Conservation (phyloP, 2,888 invertebrate species). For the Macrosoma leucophasiata region DNA sequence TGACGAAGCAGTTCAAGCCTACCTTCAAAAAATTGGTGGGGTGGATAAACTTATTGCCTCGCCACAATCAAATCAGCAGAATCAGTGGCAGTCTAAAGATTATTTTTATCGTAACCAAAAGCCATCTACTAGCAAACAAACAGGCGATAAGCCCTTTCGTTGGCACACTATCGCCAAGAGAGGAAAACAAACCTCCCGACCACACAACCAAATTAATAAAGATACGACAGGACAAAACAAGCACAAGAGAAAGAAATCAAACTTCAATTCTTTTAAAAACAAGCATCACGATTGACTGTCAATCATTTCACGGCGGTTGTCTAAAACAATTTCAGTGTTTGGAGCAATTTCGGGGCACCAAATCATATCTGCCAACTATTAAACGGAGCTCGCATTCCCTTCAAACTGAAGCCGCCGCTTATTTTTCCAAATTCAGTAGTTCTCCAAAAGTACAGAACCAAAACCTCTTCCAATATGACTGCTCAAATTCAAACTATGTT, state of each 20-base stretch:
- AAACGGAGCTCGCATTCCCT: neutral
- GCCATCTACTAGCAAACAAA: conserved; percentile 11
- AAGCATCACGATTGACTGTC: conserved; percentile 11
- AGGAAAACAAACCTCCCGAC: neutral
- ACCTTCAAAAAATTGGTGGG: conserved; percentile 14
- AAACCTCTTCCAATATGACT: conserved; percentile 10
- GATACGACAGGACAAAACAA: conserved; percentile 2
- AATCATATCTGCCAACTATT: neutral
- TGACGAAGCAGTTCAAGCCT: conserved; percentile 6
- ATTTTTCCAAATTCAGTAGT: conserved; percentile 10
- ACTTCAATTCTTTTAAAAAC: conserved; percentile 2
- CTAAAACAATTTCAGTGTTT: conserved; percentile 5
- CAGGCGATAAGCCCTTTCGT: too few species aligned
- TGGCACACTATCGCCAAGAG: conserved; percentile 2
- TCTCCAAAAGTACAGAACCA: conserved; percentile 10
- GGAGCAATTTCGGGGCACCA: neutral
- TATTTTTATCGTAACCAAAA: conserved; percentile 4
- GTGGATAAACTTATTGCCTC: conserved; percentile 3
- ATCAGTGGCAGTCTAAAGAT: too few species aligned
- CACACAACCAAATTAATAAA: neutral
- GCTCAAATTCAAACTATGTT: conserved; percentile 18
- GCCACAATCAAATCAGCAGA: neutral
- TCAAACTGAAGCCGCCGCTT: conserved; percentile 10
- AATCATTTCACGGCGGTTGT: conserved; percentile 8
- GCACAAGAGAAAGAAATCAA: neutral